Conservation (phyloP, 1,140 invertebrate species). For the Leguminivora glycinivorella region DNA sequence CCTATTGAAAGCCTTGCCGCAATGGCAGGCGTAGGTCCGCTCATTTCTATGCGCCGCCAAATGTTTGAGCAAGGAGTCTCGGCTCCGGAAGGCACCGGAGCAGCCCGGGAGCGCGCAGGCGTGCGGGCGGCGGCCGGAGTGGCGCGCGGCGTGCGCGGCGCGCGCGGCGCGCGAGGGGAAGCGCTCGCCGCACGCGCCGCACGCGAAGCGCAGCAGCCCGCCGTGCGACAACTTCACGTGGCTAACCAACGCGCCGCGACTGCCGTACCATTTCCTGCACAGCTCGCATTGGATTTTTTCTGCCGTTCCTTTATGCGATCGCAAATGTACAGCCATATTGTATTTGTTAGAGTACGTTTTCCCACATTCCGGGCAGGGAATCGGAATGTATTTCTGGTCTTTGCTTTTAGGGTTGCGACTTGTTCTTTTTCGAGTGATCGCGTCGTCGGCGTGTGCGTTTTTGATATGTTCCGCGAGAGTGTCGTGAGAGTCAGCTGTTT, state of each 20-base stretch:
- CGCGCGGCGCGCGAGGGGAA: slow-evolving; percentile 55
- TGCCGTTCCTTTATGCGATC: not conserved
- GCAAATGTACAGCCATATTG: slow-evolving; percentile 12
- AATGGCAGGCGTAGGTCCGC: slow-evolving; percentile 77
- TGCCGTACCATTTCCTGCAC: slow-evolving; percentile 38
- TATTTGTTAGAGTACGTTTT: slow-evolving; percentile 34
- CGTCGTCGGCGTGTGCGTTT: slow-evolving; percentile 37
- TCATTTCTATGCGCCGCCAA: slow-evolving; percentile 58
- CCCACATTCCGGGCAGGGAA: slow-evolving; percentile 54
- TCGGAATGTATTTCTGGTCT: slow-evolving; percentile 57
- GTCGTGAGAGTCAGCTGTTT: slow-evolving; percentile 30
- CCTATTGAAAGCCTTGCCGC: slow-evolving; percentile 71
- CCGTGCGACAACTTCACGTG: slow-evolving; percentile 56
- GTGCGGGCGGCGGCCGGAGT: slow-evolving; percentile 79
- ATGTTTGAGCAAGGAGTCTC: slow-evolving; percentile 56
- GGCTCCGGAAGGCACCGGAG: slow-evolving; percentile 60
- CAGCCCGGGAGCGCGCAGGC: slow-evolving; percentile 80
- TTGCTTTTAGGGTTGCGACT: slow-evolving; percentile 34
- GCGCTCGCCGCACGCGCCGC: slow-evolving; percentile 56
- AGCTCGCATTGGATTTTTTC: slow-evolving; percentile 8
- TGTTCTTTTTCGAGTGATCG: slow-evolving; percentile 14
- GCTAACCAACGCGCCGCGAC: slow-evolving; percentile 40
- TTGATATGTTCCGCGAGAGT: slow-evolving; percentile 49
- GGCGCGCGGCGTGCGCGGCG: slow-evolving; percentile 63
- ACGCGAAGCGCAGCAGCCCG: slow-evolving; percentile 47